A percentile compares a stretch with the other conserved stretches of the same genome.
These are phyloP conservation scores for Eueides isabella DNA, from an alignment of 1,140 invertebrate genomes.

Conservation along the genomic window DNA sequence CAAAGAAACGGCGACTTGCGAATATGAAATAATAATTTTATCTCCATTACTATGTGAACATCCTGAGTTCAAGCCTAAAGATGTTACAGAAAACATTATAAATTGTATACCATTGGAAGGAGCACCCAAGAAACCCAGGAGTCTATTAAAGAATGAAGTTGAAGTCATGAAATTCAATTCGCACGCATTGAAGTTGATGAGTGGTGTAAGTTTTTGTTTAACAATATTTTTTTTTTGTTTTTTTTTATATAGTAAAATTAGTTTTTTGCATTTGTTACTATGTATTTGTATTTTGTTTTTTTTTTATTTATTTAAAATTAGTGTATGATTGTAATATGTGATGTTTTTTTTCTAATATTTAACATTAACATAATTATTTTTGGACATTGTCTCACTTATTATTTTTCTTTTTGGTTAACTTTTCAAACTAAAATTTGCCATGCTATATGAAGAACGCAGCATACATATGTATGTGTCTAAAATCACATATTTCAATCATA, in stretches of 20 bases:
- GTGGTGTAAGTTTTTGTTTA: slow-evolving; percentile 53
- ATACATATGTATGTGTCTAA: too few relatives aligned
- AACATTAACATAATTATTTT: not conserved
- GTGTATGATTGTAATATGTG: not conserved
- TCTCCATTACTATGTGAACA: slow-evolving; percentile 93
- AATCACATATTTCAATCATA: slow-evolving; percentile 23
- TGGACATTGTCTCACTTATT: too few relatives aligned
- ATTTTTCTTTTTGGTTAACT: too few relatives aligned
- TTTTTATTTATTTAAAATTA: not conserved
- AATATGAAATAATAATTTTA: slow-evolving; percentile 95
- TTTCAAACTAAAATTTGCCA: too few relatives aligned
- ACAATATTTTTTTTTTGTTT: slow-evolving; percentile 28
- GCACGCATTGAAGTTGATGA: slow-evolving; percentile 77
- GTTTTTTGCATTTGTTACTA: slow-evolving; percentile 2
- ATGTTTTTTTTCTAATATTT: not conserved
- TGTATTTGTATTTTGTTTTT: not conserved
- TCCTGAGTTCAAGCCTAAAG: slow-evolving; percentile 93
- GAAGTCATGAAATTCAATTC: slow-evolving; percentile 87
- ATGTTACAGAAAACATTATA: slow-evolving; percentile 91
- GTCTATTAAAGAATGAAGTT: slow-evolving; percentile 87
- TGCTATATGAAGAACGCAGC: too few relatives aligned
- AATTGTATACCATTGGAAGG: slow-evolving; percentile 89
- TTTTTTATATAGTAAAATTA: too few relatives aligned
- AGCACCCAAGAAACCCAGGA: slow-evolving; percentile 88
- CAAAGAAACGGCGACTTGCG: slow-evolving; percentile 96